Conservation (phyloP, 2,113 vertebrate species). For the Piaya cayana region DNA sequence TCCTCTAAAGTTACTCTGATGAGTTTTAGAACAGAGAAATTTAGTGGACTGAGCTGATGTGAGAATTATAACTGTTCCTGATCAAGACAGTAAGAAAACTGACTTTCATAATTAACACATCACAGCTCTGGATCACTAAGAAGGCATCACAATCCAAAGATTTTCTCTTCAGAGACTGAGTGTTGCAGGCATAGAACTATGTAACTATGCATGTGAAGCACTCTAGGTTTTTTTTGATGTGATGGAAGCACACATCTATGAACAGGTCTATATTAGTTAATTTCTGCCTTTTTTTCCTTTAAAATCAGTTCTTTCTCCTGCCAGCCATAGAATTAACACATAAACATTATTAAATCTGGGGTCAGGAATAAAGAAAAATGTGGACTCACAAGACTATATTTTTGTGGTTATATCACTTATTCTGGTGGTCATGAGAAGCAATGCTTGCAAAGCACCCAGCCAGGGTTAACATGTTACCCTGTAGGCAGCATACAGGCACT, state of each 20-base stretch:
- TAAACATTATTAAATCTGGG: background rate
- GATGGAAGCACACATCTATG: background rate
- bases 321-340: background rate
- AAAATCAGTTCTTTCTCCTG: background rate
- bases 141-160: background rate
- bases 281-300: background rate
- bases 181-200: background rate
- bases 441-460: background rate
- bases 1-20: background rate
- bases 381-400: background rate
- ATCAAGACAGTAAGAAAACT: background rate
- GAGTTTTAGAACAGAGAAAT: background rate
- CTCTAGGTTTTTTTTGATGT: background rate
- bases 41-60: background rate
- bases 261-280: background rate
- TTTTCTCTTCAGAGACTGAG: background rate
- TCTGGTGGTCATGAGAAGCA: background rate
- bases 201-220: background rate
- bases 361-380: background rate
- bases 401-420: background rate
- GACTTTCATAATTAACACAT: background rate
- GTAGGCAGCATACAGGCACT: fast-evolving
- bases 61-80: background rate
- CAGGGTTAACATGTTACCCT: background rate
- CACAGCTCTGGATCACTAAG: background rate